A percentile compares a stretch with the other conserved stretches of the same genome.
These are phyloP conservation scores for Hylomyscus alleni DNA, from an alignment of 2,797 vertebrate genomes.

Conservation along the genomic window DNA sequence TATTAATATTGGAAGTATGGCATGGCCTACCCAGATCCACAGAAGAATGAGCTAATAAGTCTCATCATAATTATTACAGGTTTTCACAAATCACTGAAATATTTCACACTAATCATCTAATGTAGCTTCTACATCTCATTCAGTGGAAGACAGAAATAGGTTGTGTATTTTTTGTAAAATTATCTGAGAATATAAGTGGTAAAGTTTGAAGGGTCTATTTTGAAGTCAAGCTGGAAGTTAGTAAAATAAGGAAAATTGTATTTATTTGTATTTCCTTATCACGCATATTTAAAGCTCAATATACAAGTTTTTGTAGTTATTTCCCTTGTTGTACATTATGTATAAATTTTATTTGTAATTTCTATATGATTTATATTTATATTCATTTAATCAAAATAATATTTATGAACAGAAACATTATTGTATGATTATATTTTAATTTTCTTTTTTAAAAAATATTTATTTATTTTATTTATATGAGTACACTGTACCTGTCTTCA, in stretches of 20 bases:
- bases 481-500: too few species aligned
- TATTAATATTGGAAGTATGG: neutral
- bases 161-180: neutral
- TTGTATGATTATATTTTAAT: neutral
- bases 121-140: neutral
- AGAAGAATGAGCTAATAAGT: neutral
- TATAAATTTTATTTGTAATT: neutral
- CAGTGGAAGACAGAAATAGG: neutral
- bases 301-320: neutral
- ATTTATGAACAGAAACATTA: neutral
- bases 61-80: neutral
- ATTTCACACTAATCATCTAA: conserved; percentile 30
- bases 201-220: neutral
- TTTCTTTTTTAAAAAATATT: neutral
- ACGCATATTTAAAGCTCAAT: too few species aligned
- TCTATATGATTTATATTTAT: neutral
- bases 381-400: neutral
- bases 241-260: neutral
- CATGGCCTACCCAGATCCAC: neutral
- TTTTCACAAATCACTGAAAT: neutral
- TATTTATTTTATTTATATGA: too few species aligned
- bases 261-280: neutral
- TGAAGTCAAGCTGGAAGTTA: neutral
- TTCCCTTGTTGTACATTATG: neutral
- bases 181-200: neutral